These are phyloP conservation scores for Ostrea edulis DNA, from an alignment of 1,140 invertebrate genomes.

Conservation along the genomic window DNA sequence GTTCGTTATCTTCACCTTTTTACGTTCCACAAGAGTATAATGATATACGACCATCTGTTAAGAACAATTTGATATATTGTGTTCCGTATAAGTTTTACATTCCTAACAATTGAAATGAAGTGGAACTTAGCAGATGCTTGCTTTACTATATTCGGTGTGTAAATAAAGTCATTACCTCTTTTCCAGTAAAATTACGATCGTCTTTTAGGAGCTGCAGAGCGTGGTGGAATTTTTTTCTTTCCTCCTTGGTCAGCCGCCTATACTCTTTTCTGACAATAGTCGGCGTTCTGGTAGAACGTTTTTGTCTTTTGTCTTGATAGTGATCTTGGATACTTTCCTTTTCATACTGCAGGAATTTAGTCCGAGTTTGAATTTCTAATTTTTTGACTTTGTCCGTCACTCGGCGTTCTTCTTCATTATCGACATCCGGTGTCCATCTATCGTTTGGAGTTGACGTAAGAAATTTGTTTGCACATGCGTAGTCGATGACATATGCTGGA, in stretches of 20 bases:
- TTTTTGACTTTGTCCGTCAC: not conserved
- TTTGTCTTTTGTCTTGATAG: not conserved
- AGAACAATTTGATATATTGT: too few relatives aligned
- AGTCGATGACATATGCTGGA: conserved; percentile 19
- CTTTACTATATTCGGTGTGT: too few relatives aligned
- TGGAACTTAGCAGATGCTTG: too few relatives aligned
- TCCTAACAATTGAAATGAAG: too few relatives aligned
- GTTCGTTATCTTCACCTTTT: too few relatives aligned
- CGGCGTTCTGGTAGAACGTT: not conserved
- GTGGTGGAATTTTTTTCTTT: conserved; percentile 71
- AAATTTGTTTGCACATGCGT: conserved; percentile 27
- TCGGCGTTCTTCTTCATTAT: not conserved
- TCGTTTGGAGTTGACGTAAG: not conserved
- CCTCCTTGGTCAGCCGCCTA: conserved; percentile 71
- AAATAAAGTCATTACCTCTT: not conserved
- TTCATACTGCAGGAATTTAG: not conserved
- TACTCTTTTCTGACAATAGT: conserved; percentile 72
- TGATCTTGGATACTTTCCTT: not conserved
- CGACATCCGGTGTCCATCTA: conserved; percentile 7
- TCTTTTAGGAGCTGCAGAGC: conserved; percentile 76
- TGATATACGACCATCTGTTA: too few relatives aligned
- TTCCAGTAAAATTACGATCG: conserved; percentile 66
- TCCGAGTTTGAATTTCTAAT: not conserved
- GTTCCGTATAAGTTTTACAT: too few relatives aligned
- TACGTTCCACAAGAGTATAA: too few relatives aligned